Evolutionary conservation across 2,888 invertebrate genomes (phyloP).

Genomic region (Aspidapion aeneum): DNA sequence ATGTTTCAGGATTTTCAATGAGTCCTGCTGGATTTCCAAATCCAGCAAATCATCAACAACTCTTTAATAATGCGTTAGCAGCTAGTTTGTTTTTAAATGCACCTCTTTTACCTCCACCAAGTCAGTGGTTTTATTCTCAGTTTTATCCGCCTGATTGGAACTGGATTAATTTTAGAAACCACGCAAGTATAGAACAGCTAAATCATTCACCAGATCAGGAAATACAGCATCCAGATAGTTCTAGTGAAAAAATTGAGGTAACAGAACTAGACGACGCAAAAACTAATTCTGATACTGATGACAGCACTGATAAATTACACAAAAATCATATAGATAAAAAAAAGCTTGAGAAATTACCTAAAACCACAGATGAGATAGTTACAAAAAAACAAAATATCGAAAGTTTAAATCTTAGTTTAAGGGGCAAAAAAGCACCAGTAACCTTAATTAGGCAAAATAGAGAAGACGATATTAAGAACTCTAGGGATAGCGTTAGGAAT

Average conservation of each 20-base stretch:
- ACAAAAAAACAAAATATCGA: slow-evolving; percentile 30
- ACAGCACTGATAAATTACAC: slow-evolving; percentile 17
- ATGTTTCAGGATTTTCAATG: slow-evolving; percentile 43
- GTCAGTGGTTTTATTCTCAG: slow-evolving; percentile 76
- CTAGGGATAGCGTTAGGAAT: slow-evolving; percentile 48
- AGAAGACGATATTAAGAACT: slow-evolving; percentile 35
- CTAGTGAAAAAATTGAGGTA: slow-evolving; percentile 38
- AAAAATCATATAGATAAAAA: slow-evolving; percentile 1
- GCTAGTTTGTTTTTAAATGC: slow-evolving; percentile 73
- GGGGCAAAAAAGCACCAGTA: slow-evolving; percentile 41
- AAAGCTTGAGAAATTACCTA: slow-evolving; percentile 8
- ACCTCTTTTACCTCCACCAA: slow-evolving; percentile 70
- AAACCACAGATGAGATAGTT: not conserved
- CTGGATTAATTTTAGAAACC: slow-evolving; percentile 55
- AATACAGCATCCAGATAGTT: slow-evolving; percentile 35
- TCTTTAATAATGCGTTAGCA: slow-evolving; percentile 58
- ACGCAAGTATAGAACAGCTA: slow-evolving; percentile 25
- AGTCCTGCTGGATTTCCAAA: slow-evolving; percentile 34
- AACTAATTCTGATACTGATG: slow-evolving; percentile 19
- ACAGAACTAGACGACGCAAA: slow-evolving; percentile 34
- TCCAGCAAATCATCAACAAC: slow-evolving; percentile 44
- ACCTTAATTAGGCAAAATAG: slow-evolving; percentile 26
- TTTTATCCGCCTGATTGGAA: slow-evolving; percentile 69
- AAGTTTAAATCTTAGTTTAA: slow-evolving; percentile 44
- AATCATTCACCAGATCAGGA: slow-evolving; percentile 30